Evolutionary conservation across 2,113 vertebrate genomes (phyloP), one percentile per base, ranked within the genome.

Genomic region (Sander lucioperca): DNA sequence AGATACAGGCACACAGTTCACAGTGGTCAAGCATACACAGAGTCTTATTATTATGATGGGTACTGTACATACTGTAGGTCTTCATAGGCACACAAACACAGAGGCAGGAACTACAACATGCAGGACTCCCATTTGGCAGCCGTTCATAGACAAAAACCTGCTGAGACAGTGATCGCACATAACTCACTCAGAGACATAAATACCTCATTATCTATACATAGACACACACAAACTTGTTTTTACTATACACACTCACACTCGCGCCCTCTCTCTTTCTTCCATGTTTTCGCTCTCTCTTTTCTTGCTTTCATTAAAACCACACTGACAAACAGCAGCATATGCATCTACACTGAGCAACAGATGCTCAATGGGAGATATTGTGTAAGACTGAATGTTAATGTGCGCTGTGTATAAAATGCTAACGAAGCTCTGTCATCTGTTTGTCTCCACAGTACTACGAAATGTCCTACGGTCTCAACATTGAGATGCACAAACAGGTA

Each of bases 401-500:
- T 67, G 75, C 39, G 66, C 45, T 27, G 67, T 75, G 74, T 79
- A 47, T 76, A 56, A 90, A 74, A 89, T 73, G 64, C 67, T 89
- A 88, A 90, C 61, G 12, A 69, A 50, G 48, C 75, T 83, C 27
- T 69, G 69, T 85, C 45, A 3, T 79, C 65, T 90, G 62, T 89
- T 87, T 86, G 72, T 91, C 83, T 92, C 74, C 83, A 23, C 92
- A 94, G 94, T 94, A 94, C 84, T 94, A 94, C 33, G 94, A 94
- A 58, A 94, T 94, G 94, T 94, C 94, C 85, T 94, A 94, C 39
- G 94, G 94, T 61, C 94, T 94, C 85, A 94, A 94, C 92, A 94
- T 94, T 25, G 93, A 94, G 90, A 94, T 94, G 94, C 94, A 94
- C 88, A 94, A 94, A 63, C 93, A 94, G 94, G 94, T 94, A 90